phyloP scores from a whole-genome alignment of 2,113 vertebrate species.

The Mormyrus lacerda region DNA sequence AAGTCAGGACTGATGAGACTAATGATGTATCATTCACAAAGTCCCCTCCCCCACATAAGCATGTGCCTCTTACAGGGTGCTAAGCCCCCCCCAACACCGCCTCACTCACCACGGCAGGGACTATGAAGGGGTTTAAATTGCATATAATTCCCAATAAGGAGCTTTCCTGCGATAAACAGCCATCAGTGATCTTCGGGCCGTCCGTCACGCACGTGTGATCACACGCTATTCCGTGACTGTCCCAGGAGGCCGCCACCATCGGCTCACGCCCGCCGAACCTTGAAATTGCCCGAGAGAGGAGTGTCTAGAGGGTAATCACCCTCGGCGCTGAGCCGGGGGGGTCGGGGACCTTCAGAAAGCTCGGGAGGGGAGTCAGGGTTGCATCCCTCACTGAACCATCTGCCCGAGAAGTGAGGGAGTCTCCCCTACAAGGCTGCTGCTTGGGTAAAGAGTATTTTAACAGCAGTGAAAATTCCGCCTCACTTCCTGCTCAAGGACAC shows the following conservation, averaged over 20 bases:
- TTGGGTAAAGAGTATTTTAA: neutral
- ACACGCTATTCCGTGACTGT: neutral
- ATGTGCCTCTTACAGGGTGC: neutral
- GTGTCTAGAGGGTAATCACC: neutral
- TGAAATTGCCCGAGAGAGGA: neutral
- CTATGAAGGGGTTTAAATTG: neutral
- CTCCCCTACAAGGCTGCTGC: neutral
- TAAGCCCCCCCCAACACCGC: neutral
- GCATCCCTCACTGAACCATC: neutral
- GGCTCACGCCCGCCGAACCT: neutral
- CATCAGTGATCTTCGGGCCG: neutral
- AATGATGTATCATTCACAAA: neutral
- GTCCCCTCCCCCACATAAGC: neutral
- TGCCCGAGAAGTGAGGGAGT: neutral
- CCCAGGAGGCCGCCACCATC: neutral
- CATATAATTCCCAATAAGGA: neutral
- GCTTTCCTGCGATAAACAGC: neutral
- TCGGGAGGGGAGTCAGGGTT: neutral
- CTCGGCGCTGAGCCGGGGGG: neutral
- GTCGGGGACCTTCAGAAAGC: neutral
- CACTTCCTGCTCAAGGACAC: neutral
- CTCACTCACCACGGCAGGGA: neutral
- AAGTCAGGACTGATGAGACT: neutral
- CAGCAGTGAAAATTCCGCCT: neutral
- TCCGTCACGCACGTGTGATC: neutral